A percentile compares a stretch with the other conserved stretches of the same genome.
Evolutionary conservation across 2,888 invertebrate genomes (phyloP).

Genomic region (Aphidius colemani): DNA sequence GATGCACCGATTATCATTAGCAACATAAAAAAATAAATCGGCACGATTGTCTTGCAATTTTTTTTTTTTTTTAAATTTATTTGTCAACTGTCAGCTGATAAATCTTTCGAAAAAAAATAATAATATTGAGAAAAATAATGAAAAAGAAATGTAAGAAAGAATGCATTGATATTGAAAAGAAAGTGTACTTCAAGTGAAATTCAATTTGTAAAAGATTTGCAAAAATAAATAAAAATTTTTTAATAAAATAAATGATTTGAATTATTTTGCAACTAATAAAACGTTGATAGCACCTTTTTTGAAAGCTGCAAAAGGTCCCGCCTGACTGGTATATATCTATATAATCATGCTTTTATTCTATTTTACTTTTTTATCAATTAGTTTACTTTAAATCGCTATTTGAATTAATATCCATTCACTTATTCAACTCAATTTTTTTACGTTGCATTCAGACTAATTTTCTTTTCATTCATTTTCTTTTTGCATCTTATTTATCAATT

Average conservation of each 20-base stretch:
- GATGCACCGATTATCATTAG: conserved; percentile 15
- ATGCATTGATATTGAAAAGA: conserved; percentile 3
- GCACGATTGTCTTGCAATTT: conserved; percentile 29
- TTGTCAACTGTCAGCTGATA: conserved; percentile 16
- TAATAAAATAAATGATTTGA: not conserved
- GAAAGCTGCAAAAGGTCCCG: conserved; percentile 47
- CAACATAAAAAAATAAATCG: conserved; percentile 23
- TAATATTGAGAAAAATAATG: not conserved
- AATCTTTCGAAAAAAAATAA: conserved; percentile 13
- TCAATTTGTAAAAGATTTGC: too few species aligned
- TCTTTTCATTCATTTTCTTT: conserved; percentile 17
- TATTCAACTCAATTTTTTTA: not conserved
- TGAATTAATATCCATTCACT: conserved; percentile 11
- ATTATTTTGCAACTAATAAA: conserved; percentile 23
- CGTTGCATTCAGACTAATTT: conserved; percentile 9
- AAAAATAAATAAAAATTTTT: too few species aligned
- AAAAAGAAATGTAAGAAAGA: conserved; percentile 8
- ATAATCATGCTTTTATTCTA: conserved; percentile 14
- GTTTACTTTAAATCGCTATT: conserved; percentile 12
- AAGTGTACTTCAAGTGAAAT: too few species aligned
- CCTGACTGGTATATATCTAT: conserved; percentile 37
- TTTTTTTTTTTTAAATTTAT: conserved; percentile 8
- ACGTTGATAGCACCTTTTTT: conserved; percentile 39
- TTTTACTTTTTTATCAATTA: conserved; percentile 25
- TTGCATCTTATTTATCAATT: conserved; percentile 8